Percentiles rank a stretch among this genome's conserved stretches.
phyloP scores from a whole-genome alignment of 2,113 vertebrate genomes.

The Phaetusa simplex region DNA sequence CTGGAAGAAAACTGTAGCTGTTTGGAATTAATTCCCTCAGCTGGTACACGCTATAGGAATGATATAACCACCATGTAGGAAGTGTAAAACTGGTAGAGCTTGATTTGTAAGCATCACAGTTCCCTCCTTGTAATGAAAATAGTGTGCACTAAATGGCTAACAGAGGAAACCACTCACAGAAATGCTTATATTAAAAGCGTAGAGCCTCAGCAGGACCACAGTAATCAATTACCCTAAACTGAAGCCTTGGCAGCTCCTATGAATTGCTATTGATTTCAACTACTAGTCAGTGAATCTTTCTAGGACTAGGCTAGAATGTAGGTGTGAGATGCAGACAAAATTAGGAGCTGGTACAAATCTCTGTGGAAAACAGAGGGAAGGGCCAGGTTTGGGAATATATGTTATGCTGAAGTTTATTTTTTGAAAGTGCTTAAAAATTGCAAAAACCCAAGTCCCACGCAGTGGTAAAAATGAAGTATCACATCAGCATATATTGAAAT shows the following conservation, averaged over 20 bases:
- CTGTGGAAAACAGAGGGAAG: not conserved
- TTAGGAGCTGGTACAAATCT: constrained; percentile 27
- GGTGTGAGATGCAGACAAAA: constrained; percentile 40
- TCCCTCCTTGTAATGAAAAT: constrained; percentile 38
- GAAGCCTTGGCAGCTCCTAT: constrained; percentile 42
- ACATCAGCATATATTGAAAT: constrained; percentile 5
- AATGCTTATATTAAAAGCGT: constrained; percentile 17
- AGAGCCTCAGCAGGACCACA: constrained; percentile 24
- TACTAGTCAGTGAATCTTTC: constrained; percentile 4
- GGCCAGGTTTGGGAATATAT: not conserved
- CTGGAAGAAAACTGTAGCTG: not conserved
- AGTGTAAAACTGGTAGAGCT: constrained; percentile 21
- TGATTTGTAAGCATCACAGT: constrained; percentile 27
- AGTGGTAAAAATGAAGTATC: constrained; percentile 21
- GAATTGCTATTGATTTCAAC: constrained; percentile 56
- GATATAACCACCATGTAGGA: constrained; percentile 14
- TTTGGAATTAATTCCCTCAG: not conserved
- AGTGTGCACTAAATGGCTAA: constrained; percentile 15
- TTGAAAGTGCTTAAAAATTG: constrained; percentile 26
- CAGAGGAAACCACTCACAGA: constrained; percentile 33
- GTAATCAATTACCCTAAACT: constrained; percentile 51
- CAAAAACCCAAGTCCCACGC: not conserved
- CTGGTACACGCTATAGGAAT: not conserved
- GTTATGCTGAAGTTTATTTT: constrained; percentile 4
- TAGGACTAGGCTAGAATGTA: not conserved